A percentile compares a stretch with the other conserved stretches of the same genome.
Conservation (phyloP, 2,888 invertebrate genomes). For the Noctua pronuba region DNA sequence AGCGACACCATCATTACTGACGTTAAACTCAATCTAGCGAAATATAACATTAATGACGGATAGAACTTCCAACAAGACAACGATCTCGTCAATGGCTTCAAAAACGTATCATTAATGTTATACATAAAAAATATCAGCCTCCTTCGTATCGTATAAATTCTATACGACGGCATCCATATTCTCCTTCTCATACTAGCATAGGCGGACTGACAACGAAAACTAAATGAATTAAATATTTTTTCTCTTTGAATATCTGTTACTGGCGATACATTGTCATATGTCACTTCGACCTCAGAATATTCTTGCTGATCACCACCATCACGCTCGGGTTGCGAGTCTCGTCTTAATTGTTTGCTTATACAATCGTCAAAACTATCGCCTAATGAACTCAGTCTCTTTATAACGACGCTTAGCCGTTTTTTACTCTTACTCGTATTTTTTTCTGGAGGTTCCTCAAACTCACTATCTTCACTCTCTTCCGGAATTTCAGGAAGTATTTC, state of each 20-base stretch:
- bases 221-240: slow-evolving; percentile 85
- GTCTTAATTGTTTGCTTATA: slow-evolving; percentile 84
- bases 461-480: slow-evolving; percentile 87
- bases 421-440: slow-evolving; percentile 75
- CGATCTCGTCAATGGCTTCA: slow-evolving; percentile 86
- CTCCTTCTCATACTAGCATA: slow-evolving; percentile 82
- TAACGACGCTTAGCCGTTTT: slow-evolving; percentile 83
- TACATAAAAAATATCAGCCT: slow-evolving; percentile 81
- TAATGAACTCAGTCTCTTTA: slow-evolving; percentile 89
- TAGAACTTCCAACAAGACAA: slow-evolving; percentile 87
- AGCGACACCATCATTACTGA: slow-evolving; percentile 80
- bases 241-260: slow-evolving; percentile 86
- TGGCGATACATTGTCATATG: slow-evolving; percentile 84
- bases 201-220: slow-evolving; percentile 85
- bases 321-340: slow-evolving; percentile 79
- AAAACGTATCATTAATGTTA: slow-evolving; percentile 84
- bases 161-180: slow-evolving; percentile 86
- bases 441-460: slow-evolving; percentile 71
- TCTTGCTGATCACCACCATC: slow-evolving; percentile 76
- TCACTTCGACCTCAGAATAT: slow-evolving; percentile 84
- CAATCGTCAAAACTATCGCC: slow-evolving; percentile 88
- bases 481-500: slow-evolving; percentile 89
- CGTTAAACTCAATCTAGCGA: slow-evolving; percentile 81
- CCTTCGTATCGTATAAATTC: slow-evolving; percentile 82
- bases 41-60: slow-evolving; percentile 83